Conservation (phyloP, 2,113 vertebrate species). For the Pachyramphus minor region DNA sequence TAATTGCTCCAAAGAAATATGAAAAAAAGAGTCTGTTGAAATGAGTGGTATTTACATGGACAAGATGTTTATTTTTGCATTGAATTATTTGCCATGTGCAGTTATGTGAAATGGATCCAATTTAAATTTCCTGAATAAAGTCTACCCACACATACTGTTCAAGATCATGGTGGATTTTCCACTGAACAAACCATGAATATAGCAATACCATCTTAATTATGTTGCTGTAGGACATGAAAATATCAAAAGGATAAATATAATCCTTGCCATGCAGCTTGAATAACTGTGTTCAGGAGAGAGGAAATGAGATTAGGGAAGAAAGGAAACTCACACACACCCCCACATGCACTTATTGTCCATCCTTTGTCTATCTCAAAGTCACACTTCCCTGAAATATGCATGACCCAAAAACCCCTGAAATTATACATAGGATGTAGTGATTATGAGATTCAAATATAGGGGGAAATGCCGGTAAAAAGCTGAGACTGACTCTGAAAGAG, state of each 20-base stretch:
- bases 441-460: not conserved
- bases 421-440: not conserved
- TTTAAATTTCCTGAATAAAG: conserved; percentile 35
- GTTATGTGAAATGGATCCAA: conserved; percentile 59
- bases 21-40: conserved; percentile 7
- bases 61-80: conserved; percentile 52
- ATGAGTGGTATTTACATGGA: conserved; percentile 45
- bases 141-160: conserved; percentile 26
- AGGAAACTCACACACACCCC: not conserved
- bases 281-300: not conserved
- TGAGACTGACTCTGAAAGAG: not conserved
- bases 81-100: conserved; percentile 51
- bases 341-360: not conserved
- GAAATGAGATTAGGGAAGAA: conserved; percentile 11
- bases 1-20: conserved; percentile 25
- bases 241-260: conserved; percentile 50
- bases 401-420: not conserved
- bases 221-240: conserved; percentile 29
- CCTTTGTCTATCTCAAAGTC: not conserved
- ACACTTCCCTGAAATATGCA: not conserved
- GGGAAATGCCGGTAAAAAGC: not conserved
- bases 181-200: conserved; percentile 2
- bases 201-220: conserved; percentile 36
- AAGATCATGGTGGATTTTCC: conserved; percentile 29
- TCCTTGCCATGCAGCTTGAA: not conserved